Base-by-base conservation (phyloP, 2,888 invertebrate species). In the Drosophila parthenogenetica region DNA sequence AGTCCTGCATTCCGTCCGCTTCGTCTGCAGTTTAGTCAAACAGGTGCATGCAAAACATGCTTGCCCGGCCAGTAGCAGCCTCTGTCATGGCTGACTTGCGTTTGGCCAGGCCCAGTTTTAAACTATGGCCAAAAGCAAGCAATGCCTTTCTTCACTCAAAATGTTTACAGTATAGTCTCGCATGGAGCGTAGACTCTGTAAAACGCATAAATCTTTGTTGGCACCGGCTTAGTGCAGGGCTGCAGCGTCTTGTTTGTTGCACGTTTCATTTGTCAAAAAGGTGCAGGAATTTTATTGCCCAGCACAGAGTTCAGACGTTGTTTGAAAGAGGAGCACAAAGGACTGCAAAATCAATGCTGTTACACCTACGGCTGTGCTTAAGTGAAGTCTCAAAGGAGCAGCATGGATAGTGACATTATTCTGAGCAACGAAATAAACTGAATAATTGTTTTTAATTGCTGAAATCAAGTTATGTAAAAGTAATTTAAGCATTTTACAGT, bases 171-270 rank as follows among this genome's bases (percentile, higher is more conserved):
- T 85, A 87, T 85, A 77, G 88, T 77, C 79, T 71, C 79, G 73
- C 83, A 85, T 79, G 79, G 79, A 85, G 80, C 62, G 83, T 71
- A 69, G 69, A 60, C 60, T 60, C 83, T 73, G 73, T 67, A 73
- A 79, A 87, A 82, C 87, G 80, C 86, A 87, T 85, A 82, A 87
- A 85, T 87, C 83, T 87, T 72, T 85, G 80, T 72, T 84, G 85
- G 69, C 75, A 67, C 79, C 70, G 53, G 63, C 63, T 73, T 54
- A 48, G 43, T 50, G 59, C 70, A 25, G 53, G 29, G 5, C 22
- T 46, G 45, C 53, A 51, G 61, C 64, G 63, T 64, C 88, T 69
- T 69, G 77, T 85, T 87, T 87, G 86, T 73, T 73, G 73, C 80
- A 82, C 77, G 77, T 79, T 82, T 85, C 88, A 82, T 87, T 87